These are phyloP conservation scores for Cheiracanthium punctorium DNA, from an alignment of 2,888 invertebrate species.

Conservation along the genomic window DNA sequence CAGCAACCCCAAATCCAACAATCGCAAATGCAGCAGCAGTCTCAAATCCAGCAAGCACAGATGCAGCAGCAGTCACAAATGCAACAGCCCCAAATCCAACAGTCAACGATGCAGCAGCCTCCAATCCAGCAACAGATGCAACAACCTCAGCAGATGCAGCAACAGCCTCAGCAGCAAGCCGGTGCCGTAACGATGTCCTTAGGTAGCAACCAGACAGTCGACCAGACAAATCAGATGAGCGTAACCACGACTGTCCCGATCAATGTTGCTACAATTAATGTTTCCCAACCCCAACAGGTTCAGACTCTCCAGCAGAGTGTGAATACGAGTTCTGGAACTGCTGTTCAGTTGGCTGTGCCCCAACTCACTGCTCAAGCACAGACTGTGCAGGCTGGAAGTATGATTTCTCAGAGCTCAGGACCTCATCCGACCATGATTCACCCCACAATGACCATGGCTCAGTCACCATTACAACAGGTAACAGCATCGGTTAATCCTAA, in stretches of 20 bases:
- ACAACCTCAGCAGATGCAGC: constrained; percentile 7
- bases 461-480: constrained; percentile 60
- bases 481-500: too few relatives aligned
- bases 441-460: constrained; percentile 62
- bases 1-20: constrained; percentile 44
- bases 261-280: constrained; percentile 45
- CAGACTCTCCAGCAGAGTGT: constrained; percentile 27
- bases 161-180: constrained; percentile 32
- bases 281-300: constrained; percentile 38
- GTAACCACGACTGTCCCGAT: constrained; percentile 31
- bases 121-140: constrained; percentile 22
- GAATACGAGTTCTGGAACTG: constrained; percentile 46
- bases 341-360: constrained; percentile 52
- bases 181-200: constrained; percentile 29
- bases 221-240: constrained; percentile 42
- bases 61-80: constrained; percentile 30
- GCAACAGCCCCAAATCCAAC: constrained; percentile 29
- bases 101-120: constrained; percentile 19
- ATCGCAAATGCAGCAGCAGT: constrained; percentile 22
- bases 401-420: constrained; percentile 60
- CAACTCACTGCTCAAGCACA: constrained; percentile 52
- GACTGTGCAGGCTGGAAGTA: constrained; percentile 42
- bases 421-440: constrained; percentile 57
- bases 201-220: constrained; percentile 28
- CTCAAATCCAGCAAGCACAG: constrained; percentile 28